Conservation (phyloP, 2,113 vertebrate genomes). For the Silurus glanis region DNA sequence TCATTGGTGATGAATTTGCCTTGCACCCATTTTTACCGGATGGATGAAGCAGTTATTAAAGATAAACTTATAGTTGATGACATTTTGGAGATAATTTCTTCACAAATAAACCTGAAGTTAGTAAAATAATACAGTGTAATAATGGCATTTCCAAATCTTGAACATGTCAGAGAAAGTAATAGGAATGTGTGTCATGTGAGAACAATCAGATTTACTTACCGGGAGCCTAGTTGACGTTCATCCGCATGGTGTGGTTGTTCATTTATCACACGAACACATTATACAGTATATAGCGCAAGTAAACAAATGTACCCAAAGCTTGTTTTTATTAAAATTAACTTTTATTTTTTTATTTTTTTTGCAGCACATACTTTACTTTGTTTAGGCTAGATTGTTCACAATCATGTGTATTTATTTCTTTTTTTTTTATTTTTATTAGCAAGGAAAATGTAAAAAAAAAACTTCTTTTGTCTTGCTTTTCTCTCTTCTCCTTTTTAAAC, state of each 20-base stretch:
- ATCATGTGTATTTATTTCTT: too few relatives aligned
- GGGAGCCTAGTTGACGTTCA: background rate
- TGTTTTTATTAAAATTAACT: background rate
- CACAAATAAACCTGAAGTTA: background rate
- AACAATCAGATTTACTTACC: background rate
- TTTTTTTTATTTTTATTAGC: background rate
- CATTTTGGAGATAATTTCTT: background rate
- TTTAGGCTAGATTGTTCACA: too few relatives aligned
- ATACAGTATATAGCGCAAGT: too few relatives aligned
- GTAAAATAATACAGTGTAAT: background rate
- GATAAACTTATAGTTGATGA: background rate
- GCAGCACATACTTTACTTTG: too few relatives aligned
- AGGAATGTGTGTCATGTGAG: background rate
- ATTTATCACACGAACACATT: too few relatives aligned
- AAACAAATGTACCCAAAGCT: too few relatives aligned
- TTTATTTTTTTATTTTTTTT: background rate
- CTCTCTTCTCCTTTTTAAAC: slow-evolving; percentile 3
- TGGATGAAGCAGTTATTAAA: background rate
- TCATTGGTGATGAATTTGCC: background rate
- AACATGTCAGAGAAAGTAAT: background rate
- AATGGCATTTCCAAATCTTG: background rate
- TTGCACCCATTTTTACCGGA: background rate
- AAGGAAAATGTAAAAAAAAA: background rate
- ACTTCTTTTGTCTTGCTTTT: background rate
- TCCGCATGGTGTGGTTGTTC: background rate